Conservation (phyloP, 2,888 invertebrate species). For the Beris morrisii region DNA sequence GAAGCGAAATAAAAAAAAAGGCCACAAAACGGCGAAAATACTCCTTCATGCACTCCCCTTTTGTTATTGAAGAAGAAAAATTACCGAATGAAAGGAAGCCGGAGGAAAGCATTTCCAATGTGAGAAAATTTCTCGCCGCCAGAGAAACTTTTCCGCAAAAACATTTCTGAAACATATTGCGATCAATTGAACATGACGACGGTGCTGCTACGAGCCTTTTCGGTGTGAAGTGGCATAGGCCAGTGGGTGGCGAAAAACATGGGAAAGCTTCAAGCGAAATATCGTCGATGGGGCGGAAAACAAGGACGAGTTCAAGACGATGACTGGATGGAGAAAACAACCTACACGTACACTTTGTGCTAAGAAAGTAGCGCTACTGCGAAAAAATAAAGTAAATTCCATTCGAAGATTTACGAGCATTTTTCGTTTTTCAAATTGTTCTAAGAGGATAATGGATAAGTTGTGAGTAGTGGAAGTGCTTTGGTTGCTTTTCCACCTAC, state of each 20-base stretch:
- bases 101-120: neutral
- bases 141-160: slow-evolving; percentile 20
- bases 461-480: neutral
- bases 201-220: neutral
- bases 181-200: slow-evolving; percentile 35
- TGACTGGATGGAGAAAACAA: no score
- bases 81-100: neutral
- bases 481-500: no score
- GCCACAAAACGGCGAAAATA: neutral
- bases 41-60: neutral
- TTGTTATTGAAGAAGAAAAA: neutral
- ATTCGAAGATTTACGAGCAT: neutral
- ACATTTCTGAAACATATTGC: slow-evolving; percentile 37
- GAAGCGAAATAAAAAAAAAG: no score
- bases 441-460: neutral
- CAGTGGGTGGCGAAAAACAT: neutral
- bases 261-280: neutral
- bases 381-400: neutral
- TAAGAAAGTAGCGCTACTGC: neutral
- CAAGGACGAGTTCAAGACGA: neutral
- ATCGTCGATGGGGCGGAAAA: neutral
- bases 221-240: neutral
- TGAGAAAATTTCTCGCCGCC: neutral
- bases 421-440: neutral
- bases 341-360: neutral